Evolutionary conservation across 2,113 vertebrate genomes (phyloP), one percentile per base, ranked within the genome.

Genomic region (Gopherus flavomarginatus): DNA sequence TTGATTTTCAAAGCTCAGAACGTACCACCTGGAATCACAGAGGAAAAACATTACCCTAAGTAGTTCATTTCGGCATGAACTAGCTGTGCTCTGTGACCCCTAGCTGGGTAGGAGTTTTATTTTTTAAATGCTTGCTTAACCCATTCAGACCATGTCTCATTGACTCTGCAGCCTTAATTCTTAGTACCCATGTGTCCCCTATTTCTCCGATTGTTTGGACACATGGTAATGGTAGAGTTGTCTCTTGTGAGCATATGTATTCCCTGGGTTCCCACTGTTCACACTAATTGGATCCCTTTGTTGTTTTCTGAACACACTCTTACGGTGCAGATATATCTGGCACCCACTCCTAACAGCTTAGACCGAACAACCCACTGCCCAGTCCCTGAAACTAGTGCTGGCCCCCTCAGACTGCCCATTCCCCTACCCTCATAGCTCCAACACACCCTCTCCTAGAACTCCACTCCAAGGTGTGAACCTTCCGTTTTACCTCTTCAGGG

Each of bases 21-120:
- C 31, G 4, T 4, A 80, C 12, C 42, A 9, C 24, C 38, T 2
- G 0, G 27, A 47, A 22, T 9, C 8, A 17, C 2, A 0, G 38
- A 56, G 77, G n/a, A 31, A 75, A 72, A 75, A 22, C 22, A 44
- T 75, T 54, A 56, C 27, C 72, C 59, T 10, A 50, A 52, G 35
- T 82, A 21, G 11, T 38, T 42, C 5, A 35, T 19, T 85, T 62
- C 52, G 24, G n/a, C 52, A 38, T 7, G 8, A 86, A 31, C 47
- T 27, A 14, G 16, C 56, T 47, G 56, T 85, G 85, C 38, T 14
- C 80, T 75, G 38, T 11, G 35, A 62, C 24, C 65, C 11, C 1
- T n/a, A 38, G 11, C 35, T 9, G 49, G 52, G 19, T 3, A 83
- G 42, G 59, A 35, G 17, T 29, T 75, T 5, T 42, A 35, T 89